Base-by-base conservation (phyloP, 2,888 invertebrate species). In the Pandemis cinnamomeana region DNA sequence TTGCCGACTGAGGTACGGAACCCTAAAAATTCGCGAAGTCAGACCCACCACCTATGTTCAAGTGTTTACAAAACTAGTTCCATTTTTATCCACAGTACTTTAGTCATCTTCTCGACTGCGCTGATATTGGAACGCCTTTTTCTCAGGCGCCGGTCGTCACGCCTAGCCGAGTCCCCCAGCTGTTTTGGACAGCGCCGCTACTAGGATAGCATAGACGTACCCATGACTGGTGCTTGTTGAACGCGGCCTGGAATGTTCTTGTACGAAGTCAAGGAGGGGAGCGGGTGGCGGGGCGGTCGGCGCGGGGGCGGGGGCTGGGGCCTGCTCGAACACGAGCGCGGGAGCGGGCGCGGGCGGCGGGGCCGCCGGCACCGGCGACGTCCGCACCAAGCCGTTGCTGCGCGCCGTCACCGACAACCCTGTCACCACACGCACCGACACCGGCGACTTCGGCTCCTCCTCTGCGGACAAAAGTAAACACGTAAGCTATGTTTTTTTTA, bases 191-290 rank as follows among this genome's bases (percentile, higher is more conserved):
- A 88, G 85, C 85, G 82, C 77, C 77, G 79, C 73, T 90, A 93
- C 92, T 83, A 92, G 91, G 91, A 82, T 77, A 78, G 84, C 87
- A 79, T 55, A 55, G 20, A 55, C 55, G 55, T 86, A 94, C 94
- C 93, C 94, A 86, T 93, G 93, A 85, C 91, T 92, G 86, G 83
- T 89, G 86, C 90, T 94, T 78, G 89, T 87, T 80, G 91, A 89
- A 80, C 93, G 91, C 85, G 92, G 91, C 87, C 94, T 93, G 91
- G 94, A 94, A 92, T 93, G 94, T 92, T 94, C 93, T 89, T 91
- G 91, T 90, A 89, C 88, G 86, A 91, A 92, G 85, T 93, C 92
- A 86, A 89, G 88, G 86, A 87, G 86, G 77, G 89, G 84, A 78
- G 88, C 86, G 71, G 84, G 85, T 82, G 83, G 86, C 82, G 78